Evolutionary conservation across 2,113 vertebrate genomes (phyloP).

Genomic region (Pelodiscus sinensis): DNA sequence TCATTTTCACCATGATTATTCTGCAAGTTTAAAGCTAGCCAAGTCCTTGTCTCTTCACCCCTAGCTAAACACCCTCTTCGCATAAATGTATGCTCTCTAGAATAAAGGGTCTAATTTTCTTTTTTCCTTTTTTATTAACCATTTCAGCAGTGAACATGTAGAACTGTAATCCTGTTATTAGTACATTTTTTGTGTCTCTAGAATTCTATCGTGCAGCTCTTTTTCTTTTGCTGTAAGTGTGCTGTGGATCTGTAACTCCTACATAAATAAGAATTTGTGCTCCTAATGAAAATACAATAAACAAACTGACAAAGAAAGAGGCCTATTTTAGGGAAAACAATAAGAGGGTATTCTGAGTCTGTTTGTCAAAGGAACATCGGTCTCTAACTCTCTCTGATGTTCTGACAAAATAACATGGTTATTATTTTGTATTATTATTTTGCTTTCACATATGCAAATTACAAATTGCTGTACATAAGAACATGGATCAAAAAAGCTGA

Average conservation of each 20-base stretch:
- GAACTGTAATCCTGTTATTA: constrained; percentile 1
- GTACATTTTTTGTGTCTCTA: constrained; percentile 7
- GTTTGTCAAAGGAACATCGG: neutral
- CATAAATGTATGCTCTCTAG: constrained; percentile 61
- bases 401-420: constrained; percentile 14
- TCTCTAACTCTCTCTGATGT: constrained; percentile 23
- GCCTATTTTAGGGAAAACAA: constrained; percentile 52
- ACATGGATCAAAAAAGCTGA: neutral
- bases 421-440: neutral
- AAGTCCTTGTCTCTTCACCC: constrained; percentile 58
- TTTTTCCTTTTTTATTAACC: constrained; percentile 51
- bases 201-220: constrained; percentile 4
- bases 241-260: constrained; percentile 16
- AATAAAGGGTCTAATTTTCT: constrained; percentile 66
- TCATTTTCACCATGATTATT: constrained; percentile 63
- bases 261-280: constrained; percentile 37
- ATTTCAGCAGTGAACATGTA: constrained; percentile 54
- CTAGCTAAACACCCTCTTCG: constrained; percentile 65
- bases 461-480: neutral
- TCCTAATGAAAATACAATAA: constrained; percentile 57
- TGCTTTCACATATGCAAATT: neutral
- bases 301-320: constrained; percentile 36
- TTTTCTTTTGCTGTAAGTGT: constrained; percentile 26
- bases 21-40: constrained; percentile 58
- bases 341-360: constrained; percentile 39